A percentile compares a stretch with the other conserved stretches of the same genome.
These are phyloP conservation scores for Drosophila punjabiensis DNA, from an alignment of 1,140 invertebrate species.

Conservation along the genomic window DNA sequence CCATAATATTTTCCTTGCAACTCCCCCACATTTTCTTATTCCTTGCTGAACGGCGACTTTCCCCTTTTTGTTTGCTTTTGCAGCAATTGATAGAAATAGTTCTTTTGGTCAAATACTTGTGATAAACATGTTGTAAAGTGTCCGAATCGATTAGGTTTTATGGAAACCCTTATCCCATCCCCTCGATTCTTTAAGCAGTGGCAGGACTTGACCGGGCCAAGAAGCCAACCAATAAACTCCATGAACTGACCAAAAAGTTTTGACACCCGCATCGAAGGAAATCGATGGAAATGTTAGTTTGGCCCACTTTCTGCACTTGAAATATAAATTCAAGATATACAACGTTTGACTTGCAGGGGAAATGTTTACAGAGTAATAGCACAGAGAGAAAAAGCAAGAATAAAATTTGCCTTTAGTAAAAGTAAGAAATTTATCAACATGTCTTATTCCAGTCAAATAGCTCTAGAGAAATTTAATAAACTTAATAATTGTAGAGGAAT, in stretches of 20 bases:
- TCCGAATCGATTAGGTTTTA: conserved; percentile 40
- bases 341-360: not conserved
- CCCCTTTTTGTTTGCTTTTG: conserved; percentile 8
- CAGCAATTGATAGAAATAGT: conserved; percentile 37
- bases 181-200: not conserved
- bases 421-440: not conserved
- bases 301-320: conserved; percentile 34
- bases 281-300: conserved; percentile 33
- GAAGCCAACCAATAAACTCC: conserved; percentile 60
- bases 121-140: conserved; percentile 54
- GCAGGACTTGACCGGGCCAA: not conserved
- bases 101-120: conserved; percentile 37
- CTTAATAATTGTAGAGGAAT: too few species aligned
- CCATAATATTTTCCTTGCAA: not conserved
- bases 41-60: not conserved
- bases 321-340: conserved; percentile 23
- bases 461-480: not conserved
- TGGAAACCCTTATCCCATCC: not conserved
- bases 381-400: not conserved
- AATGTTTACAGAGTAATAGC: not conserved
- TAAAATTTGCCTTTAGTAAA: not conserved
- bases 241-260: conserved; percentile 55
- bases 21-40: not conserved
- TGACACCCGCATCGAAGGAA: conserved; percentile 33
- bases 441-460: not conserved